Percentiles rank a stretch among this genome's conserved stretches.
phyloP scores from a whole-genome alignment of 2,113 vertebrate species.

The Meles meles region DNA sequence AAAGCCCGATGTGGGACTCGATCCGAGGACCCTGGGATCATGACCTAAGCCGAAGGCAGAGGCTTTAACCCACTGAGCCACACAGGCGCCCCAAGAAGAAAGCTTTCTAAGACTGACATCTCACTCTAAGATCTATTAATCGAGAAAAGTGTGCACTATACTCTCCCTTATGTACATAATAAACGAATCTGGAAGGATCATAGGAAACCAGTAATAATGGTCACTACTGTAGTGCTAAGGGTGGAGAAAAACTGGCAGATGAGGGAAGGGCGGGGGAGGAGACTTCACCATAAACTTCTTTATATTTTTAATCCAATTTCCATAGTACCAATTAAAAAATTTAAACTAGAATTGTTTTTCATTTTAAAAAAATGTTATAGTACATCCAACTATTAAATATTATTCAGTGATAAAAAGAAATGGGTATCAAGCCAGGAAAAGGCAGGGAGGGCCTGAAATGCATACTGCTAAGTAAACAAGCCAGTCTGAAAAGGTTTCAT shows the following conservation, averaged over 20 bases:
- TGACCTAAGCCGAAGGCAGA: too few species aligned
- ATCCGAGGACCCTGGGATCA: too few species aligned
- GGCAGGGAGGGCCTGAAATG: neutral
- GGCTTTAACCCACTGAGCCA: too few species aligned
- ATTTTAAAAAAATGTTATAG: neutral
- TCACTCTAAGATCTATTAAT: neutral
- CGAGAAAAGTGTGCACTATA: neutral
- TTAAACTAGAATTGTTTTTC: constrained; percentile 1
- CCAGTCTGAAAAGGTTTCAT: neutral
- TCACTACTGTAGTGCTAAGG: neutral
- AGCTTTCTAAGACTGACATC: neutral
- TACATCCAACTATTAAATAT: neutral
- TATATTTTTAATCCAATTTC: constrained; percentile 7
- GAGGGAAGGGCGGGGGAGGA: neutral
- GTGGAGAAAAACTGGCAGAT: neutral
- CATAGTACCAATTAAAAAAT: neutral
- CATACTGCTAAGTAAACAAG: neutral
- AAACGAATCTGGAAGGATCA: constrained; percentile 5
- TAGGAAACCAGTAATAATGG: neutral
- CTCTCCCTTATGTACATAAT: neutral
- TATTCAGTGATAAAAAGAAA: constrained; percentile 21
- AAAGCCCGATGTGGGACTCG: too few species aligned
- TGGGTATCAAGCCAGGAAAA: neutral
- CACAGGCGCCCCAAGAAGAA: too few species aligned
- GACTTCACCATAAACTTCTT: neutral